These are phyloP conservation scores for Nemotelus nigrinus DNA, from an alignment of 2,888 invertebrate species.

Conservation along the genomic window DNA sequence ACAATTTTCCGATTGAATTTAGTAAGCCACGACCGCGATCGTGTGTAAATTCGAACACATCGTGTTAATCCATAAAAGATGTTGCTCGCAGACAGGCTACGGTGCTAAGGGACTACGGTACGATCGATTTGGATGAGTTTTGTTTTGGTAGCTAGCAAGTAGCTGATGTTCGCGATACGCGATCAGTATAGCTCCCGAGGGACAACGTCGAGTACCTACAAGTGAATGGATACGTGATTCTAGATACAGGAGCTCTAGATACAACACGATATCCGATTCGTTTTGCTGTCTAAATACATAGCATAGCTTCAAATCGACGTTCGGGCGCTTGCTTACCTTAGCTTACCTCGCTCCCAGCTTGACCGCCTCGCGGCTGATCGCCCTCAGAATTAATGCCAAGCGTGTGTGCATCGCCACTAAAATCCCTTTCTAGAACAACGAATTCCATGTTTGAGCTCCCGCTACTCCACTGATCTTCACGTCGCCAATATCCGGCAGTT, in stretches of 20 bases:
- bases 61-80: conserved; percentile 52
- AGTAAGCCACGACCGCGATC: conserved; percentile 52
- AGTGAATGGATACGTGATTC: conserved; percentile 2
- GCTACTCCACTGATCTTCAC: not conserved
- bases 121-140: conserved; percentile 32
- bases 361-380: not conserved
- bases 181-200: conserved; percentile 28
- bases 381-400: conserved; percentile 1
- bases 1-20: conserved; percentile 45
- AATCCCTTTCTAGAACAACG: conserved; percentile 26
- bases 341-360: conserved; percentile 22
- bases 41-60: conserved; percentile 53
- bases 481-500: conserved; percentile 11
- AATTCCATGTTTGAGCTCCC: conserved; percentile 28
- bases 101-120: no score
- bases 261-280: conserved; percentile 38
- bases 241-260: conserved; percentile 39
- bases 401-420: conserved; percentile 28
- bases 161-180: conserved; percentile 13
- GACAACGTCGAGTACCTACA: conserved; percentile 9
- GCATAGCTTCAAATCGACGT: conserved; percentile 5
- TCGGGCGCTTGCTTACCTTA: conserved; percentile 25
- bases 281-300: conserved; percentile 19
- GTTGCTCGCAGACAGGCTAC: conserved; percentile 37
- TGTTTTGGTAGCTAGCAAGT: not conserved